Conservation (phyloP, 2,888 invertebrate species). For the Hypomecis atomaria region DNA sequence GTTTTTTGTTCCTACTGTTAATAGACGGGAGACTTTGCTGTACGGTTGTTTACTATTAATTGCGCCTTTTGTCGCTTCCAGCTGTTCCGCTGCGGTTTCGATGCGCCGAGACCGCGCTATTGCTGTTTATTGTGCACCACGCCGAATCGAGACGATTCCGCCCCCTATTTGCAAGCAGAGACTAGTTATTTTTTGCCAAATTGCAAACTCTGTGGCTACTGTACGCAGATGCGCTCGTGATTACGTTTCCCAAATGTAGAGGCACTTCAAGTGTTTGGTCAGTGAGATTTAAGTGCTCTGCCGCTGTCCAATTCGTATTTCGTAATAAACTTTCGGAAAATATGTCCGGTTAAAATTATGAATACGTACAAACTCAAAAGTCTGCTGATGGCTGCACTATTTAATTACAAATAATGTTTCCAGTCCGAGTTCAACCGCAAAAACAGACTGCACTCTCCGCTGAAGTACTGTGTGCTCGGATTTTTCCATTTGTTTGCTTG, state of each 20-base stretch:
- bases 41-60: conserved; percentile 76
- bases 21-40: conserved; percentile 69
- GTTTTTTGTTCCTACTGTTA: conserved; percentile 62
- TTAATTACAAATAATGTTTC: conserved; percentile 45
- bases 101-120: conserved; percentile 53
- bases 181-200: conserved; percentile 38
- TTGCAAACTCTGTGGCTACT: conserved; percentile 28
- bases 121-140: conserved; percentile 48
- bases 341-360: conserved; percentile 26
- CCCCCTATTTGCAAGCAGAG: conserved; percentile 23
- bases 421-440: conserved; percentile 49
- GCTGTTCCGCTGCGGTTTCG: conserved; percentile 58
- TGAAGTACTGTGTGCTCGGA: conserved; percentile 43
- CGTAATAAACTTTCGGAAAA: conserved; percentile 19
- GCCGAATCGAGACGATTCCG: conserved; percentile 35
- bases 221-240: conserved; percentile 27
- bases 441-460: conserved; percentile 50
- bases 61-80: conserved; percentile 77
- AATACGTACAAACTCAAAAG: conserved; percentile 29
- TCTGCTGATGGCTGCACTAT: conserved; percentile 37
- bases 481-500: conserved; percentile 51
- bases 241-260: conserved; percentile 27
- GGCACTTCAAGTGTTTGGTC: conserved; percentile 22
- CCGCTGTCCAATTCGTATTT: conserved; percentile 6
- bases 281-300: conserved; percentile 33